Base-by-base conservation (phyloP, 2,888 invertebrate species). In the Orchestes rusci region DNA sequence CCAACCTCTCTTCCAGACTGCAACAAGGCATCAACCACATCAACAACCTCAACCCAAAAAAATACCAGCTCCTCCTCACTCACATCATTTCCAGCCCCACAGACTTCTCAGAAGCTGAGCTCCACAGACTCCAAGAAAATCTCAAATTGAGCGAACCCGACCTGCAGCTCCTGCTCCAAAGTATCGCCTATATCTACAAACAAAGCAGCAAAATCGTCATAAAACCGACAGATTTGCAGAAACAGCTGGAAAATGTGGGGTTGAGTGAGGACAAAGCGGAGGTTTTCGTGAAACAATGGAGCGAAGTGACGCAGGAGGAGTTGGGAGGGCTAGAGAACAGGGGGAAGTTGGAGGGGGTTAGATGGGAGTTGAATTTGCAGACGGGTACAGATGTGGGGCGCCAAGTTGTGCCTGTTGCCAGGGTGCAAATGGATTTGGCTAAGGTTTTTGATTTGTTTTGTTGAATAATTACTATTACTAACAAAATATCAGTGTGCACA, bases 301-400 rank as follows among this genome's bases (percentile, higher is more conserved):
- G 73, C 1, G 66, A 67, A 27, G 66, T 70, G 48, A 72, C 73
- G 1, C 74, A 73, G 52, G 67, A 70, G 4, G 69, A 75, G 50
- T 68, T 76, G 53, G 56, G 56, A 3, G 72, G 73, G 57, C 64
- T 75, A 52, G 64, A 67, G 46, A 62, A 61, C 46, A 66, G 60
- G 15, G 69, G 70, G 57, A 70, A 73, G 56, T 61, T 77, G 20
- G 68, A 74, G 39, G 68, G 72, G 53, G 64, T 76, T 23, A 67
- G 70, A 19, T 77, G 77, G 77, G 72, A 76, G 47, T 55, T 76
- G 2, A 74, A 75, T 57, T 64, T 76, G 16, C 70, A 75, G 58
- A 66, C 70, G 19, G 70, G 73, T 3, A 72, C 73, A 2, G 69
- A 70, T 43, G 63, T 68, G 20, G 66, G 67, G 38, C 70, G 71